Conservation (phyloP, 2,113 vertebrate genomes). For the Alligator mississippiensis region DNA sequence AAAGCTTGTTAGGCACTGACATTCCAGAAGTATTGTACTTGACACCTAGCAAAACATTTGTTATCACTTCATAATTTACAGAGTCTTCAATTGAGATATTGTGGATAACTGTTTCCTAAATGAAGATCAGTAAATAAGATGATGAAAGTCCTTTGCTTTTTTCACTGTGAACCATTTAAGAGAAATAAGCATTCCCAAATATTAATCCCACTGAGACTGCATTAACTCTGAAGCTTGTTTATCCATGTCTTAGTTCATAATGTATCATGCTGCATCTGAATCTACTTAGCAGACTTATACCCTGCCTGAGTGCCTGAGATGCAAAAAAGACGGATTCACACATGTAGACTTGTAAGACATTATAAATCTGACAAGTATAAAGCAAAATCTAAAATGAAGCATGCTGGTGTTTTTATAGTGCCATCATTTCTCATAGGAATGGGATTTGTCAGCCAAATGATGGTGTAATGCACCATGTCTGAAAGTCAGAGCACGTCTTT, state of each 20-base stretch:
- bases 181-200: not conserved
- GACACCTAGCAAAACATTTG: conserved; percentile 2
- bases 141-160: conserved; percentile 23
- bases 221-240: conserved; percentile 12
- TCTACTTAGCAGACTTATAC: not conserved
- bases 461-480: not conserved
- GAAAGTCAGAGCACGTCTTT: conserved; percentile 34
- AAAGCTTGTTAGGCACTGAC: conserved; percentile 18
- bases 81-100: not conserved
- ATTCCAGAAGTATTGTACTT: conserved; percentile 35
- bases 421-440: conserved; percentile 16
- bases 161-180: conserved; percentile 13
- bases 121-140: not conserved
- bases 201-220: conserved; percentile 1
- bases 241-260: not conserved
- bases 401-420: not conserved
- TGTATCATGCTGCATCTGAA: conserved; percentile 3
- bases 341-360: conserved; percentile 7
- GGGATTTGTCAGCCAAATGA: conserved; percentile 16
- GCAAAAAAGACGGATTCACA: conserved; percentile 24
- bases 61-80: conserved; percentile 30
- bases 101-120: not conserved
- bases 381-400: conserved; percentile 11
- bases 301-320: not conserved
- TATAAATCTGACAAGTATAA: conserved; percentile 34